Percentiles rank a stretch among this genome's conserved stretches.
phyloP scores from a whole-genome alignment of 2,113 vertebrate species.

The Tretioscincus oriximinensis region DNA sequence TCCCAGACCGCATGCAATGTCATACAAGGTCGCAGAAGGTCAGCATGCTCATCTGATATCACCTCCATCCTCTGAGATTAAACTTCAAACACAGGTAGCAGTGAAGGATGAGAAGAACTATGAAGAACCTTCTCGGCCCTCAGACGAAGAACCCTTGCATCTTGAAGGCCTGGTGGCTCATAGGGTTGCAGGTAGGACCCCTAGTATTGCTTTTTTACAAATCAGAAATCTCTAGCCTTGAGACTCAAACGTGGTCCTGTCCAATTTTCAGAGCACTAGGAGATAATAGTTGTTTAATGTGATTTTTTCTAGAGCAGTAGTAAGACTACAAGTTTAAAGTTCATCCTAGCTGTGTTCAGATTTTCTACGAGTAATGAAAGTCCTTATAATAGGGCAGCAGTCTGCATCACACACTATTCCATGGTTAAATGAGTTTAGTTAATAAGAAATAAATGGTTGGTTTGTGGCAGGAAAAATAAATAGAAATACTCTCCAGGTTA shows the following conservation, averaged over 20 bases:
- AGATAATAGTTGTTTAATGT: neutral
- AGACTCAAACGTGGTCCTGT: neutral
- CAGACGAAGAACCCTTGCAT: conserved; percentile 82
- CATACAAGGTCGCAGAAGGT: conserved; percentile 57
- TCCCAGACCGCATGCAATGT: conserved; percentile 51
- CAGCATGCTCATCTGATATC: conserved; percentile 69
- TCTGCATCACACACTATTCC: neutral
- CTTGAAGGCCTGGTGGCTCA: conserved; percentile 94
- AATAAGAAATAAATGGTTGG: too few species aligned
- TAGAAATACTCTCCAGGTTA: too few species aligned
- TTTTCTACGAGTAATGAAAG: neutral
- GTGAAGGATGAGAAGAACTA: conserved; percentile 69
- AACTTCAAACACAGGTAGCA: conserved; percentile 63
- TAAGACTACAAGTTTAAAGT: neutral
- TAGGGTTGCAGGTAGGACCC: conserved; percentile 89
- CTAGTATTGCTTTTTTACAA: conserved; percentile 31
- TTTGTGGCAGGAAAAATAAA: too few species aligned
- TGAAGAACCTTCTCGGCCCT: conserved; percentile 62
- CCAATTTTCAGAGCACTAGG: neutral
- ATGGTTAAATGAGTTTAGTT: neutral
- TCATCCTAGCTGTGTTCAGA: too few species aligned
- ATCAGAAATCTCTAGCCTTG: neutral
- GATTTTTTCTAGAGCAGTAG: neutral
- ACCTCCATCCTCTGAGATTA: conserved; percentile 66
- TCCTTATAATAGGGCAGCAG: neutral